Evolutionary conservation across 2,888 invertebrate species (phyloP).

Genomic region (Deilephila elpenor): DNA sequence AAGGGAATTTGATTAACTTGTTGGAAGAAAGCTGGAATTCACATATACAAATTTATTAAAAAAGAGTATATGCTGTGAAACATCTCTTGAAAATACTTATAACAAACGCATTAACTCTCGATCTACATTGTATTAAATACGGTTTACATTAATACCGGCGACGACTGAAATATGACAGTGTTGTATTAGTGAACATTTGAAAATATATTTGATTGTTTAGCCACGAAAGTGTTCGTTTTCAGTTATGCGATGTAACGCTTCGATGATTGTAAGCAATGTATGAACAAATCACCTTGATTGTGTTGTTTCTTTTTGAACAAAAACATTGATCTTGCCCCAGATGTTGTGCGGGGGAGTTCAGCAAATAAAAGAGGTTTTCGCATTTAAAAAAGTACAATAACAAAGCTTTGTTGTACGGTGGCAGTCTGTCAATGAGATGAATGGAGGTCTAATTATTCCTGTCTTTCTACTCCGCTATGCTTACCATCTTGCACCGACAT

Average conservation of each 20-base stretch:
- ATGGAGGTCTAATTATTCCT: no score
- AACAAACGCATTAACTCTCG: no score
- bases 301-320: slow-evolving; percentile 32
- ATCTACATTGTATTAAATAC: no score
- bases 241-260: background rate
- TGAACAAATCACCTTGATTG: slow-evolving; percentile 12
- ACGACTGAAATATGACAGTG: background rate
- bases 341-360: background rate
- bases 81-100: no score
- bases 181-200: background rate
- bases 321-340: slow-evolving; percentile 1
- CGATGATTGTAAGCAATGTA: slow-evolving; percentile 14
- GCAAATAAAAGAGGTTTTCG: background rate
- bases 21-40: no score
- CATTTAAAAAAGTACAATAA: background rate
- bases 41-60: no score
- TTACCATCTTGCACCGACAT: no score
- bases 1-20: no score
- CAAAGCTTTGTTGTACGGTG: background rate
- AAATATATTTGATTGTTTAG: background rate
- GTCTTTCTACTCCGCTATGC: no score
- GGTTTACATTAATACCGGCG: no score
- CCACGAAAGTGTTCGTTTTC: slow-evolving; percentile 12
- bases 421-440: background rate
- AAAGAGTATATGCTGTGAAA: no score